Evolutionary conservation across 2,113 vertebrate species (phyloP), one percentile per base, ranked within the genome.

Genomic region (Alexandromys fortis): DNA sequence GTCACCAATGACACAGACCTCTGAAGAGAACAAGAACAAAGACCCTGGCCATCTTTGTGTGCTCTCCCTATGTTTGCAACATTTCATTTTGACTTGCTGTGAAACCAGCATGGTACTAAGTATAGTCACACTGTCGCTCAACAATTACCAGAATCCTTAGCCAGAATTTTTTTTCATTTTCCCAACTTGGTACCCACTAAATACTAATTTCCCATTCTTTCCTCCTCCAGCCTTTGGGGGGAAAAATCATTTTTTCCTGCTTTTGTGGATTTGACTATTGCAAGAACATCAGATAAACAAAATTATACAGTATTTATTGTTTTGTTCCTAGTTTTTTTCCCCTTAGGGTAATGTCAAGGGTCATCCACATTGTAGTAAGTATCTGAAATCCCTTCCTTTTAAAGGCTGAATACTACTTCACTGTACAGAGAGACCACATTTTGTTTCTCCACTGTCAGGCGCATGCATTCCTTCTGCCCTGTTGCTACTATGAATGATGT

Each of bases 341-440:
- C 90, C 45, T 94, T 52, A 73, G 63, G 26, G 38, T 58, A 78
- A 79, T 19, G 33, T 89, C 87, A 73, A 49, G 16, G 13, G 30
- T 93, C 38, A 88, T 52, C 61, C 47, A 38, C n/a, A 7, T 45
- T 55, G 42, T 30, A 86, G 30, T 76, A 68, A 30, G 61, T 63
- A 26, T 73, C 47, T 11, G 63, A 93, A 75, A 90, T 30, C 3
- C 38, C 12, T 89, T 86, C 75, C 28, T 95, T 95, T 90, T 78
- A 65, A 93, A 89, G 47, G 35, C n/a, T 33, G 22, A 86, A 47
- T 89, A 76, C 65, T 81, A 70, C 55, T 81, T 38, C 49, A 76
- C 26, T 76, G 3, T 67, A 65, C 6, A 16, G 35, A 61, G 22
- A 75, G 6, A 78, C 55, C 26, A 85, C 47, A 73, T 79, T 63